These are phyloP conservation scores for Rhynchotus rufescens DNA, from an alignment of 2,797 vertebrate species.

Conservation along the genomic window DNA sequence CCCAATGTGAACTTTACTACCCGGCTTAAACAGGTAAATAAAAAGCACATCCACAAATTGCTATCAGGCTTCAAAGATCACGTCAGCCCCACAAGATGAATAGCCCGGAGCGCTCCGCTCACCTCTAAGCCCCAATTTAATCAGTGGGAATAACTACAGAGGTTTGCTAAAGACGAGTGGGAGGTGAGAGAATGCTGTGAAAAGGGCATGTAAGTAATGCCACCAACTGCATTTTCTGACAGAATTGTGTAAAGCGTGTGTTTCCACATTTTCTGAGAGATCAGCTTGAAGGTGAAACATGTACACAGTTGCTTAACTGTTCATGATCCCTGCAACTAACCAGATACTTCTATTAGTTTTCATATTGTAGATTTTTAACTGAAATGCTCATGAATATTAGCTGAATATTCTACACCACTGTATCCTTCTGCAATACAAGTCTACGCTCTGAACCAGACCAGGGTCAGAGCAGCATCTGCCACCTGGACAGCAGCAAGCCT, in stretches of 20 bases:
- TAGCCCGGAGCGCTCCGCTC: neutral
- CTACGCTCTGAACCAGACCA: neutral
- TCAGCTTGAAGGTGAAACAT: constrained; percentile 28
- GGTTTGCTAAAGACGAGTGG: constrained; percentile 42
- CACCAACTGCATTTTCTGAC: constrained; percentile 26
- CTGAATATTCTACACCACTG: neutral
- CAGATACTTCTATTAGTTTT: constrained; percentile 14
- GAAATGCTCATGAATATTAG: constrained; percentile 1
- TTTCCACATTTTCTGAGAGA: constrained; percentile 43
- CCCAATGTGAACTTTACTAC: neutral
- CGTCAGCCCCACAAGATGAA: neutral
- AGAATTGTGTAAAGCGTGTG: constrained; percentile 39
- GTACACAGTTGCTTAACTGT: constrained; percentile 25
- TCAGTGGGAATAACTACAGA: constrained; percentile 47
- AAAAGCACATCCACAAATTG: constrained; percentile 16
- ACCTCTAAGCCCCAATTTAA: constrained; percentile 31
- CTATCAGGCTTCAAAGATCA: neutral
- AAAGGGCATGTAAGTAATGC: constrained; percentile 16
- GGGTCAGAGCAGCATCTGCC: neutral
- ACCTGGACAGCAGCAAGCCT: neutral
- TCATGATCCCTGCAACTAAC: constrained; percentile 10
- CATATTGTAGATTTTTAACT: constrained; percentile 1
- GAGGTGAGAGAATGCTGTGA: constrained; percentile 52
- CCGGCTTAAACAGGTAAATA: neutral
- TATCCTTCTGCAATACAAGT: neutral